Evolutionary conservation across 1,140 invertebrate species (phyloP), one percentile per base, ranked within the genome.

Genomic region (Rhyacophila brunnea): DNA sequence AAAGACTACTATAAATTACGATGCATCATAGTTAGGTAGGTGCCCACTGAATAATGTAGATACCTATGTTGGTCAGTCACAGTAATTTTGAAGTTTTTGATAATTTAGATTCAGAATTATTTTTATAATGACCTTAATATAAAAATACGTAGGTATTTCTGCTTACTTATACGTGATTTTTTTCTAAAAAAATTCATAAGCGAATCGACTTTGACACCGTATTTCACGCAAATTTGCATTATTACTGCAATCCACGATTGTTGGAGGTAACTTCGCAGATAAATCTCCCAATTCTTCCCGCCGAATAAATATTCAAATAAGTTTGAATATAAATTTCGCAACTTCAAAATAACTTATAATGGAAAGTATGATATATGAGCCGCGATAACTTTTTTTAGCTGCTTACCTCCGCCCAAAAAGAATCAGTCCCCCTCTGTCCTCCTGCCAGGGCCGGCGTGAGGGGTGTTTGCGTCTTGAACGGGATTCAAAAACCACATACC

Each of bases 291-390:
- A 60, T 60, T 54, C 58, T 55, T 48, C 54, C 58, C 58, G 58
- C 48, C 56, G 63, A 65, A 65, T 65, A 65, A 65, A 65, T 65
- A 65, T 65, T 65, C 63, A 65, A 60, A 65, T 65, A 61, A 61
- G 58, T 61, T 60, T 50, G 55, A 65, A 40, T 58, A 65, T 65
- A 61, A 65, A 65, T 61, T 65, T 61, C 45, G 58, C 63, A 65
- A 65, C 63, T 65, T 56, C 58, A 60, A 65, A 65, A 61, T 61
- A 65, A 60, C 58, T 61, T 65, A 65, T 65, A 65, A 65, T 65
- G 58, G 58, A 61, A 65, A 61, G 54, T 58, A 61, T 58, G 58
- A 65, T 61, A 58, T 61, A 65, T 55, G 54, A 55, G 38, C 23
- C 49, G 58, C 63, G 58, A 61, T 61, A 65, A 61, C 54, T 65